A percentile compares a stretch with the other conserved stretches of the same genome.
These are phyloP conservation scores for Pristionchus fissidentatus DNA, from an alignment of 2,888 invertebrate genomes.

Conservation along the genomic window DNA sequence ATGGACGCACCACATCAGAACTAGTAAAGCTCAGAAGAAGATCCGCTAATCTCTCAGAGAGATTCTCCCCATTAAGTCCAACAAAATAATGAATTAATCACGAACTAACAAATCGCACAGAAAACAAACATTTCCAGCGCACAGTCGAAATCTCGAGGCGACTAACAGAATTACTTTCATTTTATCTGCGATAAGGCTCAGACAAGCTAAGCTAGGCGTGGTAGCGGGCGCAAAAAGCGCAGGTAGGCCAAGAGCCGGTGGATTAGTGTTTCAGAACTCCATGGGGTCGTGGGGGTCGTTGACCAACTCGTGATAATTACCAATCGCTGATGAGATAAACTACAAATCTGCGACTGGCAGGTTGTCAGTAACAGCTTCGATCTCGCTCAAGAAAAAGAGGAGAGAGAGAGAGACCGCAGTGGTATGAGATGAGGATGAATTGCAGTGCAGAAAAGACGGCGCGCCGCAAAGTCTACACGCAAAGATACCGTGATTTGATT, in stretches of 20 bases:
- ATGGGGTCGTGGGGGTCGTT: background rate
- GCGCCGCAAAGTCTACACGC: conserved; percentile 14
- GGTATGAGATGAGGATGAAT: too few species aligned
- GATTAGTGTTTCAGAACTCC: background rate
- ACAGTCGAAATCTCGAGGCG: too few species aligned
- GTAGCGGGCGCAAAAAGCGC: background rate
- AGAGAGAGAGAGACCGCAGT: background rate
- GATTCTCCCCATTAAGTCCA: too few species aligned
- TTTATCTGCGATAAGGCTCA: background rate
- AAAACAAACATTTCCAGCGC: too few species aligned
- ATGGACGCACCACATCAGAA: too few species aligned
- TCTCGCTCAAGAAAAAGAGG: background rate
- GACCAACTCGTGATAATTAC: background rate
- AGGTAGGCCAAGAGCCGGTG: background rate
- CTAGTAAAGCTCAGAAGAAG: too few species aligned
- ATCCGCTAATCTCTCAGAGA: too few species aligned
- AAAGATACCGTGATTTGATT: conserved; percentile 29
- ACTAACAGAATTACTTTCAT: conserved; percentile 6
- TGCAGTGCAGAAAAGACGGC: background rate
- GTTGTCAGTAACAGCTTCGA: conserved; percentile 31
- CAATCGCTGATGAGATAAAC: conserved; percentile 18
- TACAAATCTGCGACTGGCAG: conserved; percentile 31
- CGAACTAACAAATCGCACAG: too few species aligned
- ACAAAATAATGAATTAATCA: too few species aligned
- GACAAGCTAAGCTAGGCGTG: background rate